A percentile compares a stretch with the other conserved stretches of the same genome.
Conservation (phyloP, 2,888 invertebrate species). For the Lepidocyrtinus sp. region DNA sequence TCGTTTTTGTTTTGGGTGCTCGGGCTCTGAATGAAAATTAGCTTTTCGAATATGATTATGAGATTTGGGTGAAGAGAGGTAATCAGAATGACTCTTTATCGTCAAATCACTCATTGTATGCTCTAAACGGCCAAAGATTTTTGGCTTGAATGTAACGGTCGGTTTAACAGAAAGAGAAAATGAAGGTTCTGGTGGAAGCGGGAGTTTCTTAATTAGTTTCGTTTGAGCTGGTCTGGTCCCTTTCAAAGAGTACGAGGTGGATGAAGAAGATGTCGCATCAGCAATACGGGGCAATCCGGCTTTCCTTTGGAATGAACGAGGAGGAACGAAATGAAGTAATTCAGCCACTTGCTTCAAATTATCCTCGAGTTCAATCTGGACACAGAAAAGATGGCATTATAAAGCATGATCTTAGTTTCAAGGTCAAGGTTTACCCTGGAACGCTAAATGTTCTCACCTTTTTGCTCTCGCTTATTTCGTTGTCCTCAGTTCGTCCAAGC, state of each 20-base stretch:
- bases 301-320: background rate
- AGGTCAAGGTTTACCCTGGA: too few species aligned
- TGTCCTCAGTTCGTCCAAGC: slow-evolving; percentile 7
- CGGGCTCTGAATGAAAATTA: too few species aligned
- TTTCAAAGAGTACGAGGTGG: too few species aligned
- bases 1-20: background rate
- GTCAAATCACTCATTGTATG: too few species aligned
- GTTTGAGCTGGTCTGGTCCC: background rate
- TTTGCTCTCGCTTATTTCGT: background rate
- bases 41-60: too few species aligned
- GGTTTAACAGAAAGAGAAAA: background rate
- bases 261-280: too few species aligned
- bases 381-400: background rate
- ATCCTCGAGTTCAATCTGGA: slow-evolving; percentile 19
- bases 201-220: background rate
- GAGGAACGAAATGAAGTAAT: slow-evolving; percentile 19
- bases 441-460: background rate
- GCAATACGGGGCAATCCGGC: too few species aligned
- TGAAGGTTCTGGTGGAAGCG: background rate
- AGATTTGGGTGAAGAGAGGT: too few species aligned
- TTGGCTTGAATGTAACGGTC: too few species aligned
- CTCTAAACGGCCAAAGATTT: too few species aligned
- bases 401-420: too few species aligned
- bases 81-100: too few species aligned
- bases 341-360: slow-evolving; percentile 4